Percentiles rank a stretch among this genome's conserved stretches.
Evolutionary conservation across 2,888 invertebrate genomes (phyloP).

Genomic region (Hypomecis atomaria): DNA sequence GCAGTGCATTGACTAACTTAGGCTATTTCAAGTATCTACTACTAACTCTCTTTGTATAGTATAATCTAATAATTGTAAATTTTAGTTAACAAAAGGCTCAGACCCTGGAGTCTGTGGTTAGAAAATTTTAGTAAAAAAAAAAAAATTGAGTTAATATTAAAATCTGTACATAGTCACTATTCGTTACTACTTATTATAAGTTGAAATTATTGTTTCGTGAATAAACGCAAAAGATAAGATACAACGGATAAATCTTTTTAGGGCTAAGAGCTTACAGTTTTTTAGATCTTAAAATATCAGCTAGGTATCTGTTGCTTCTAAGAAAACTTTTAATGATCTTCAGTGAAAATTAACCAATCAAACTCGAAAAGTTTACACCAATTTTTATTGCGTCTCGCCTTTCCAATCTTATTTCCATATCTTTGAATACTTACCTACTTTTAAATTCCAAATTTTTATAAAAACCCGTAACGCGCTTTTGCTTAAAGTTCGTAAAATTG

Average conservation of each 20-base stretch:
- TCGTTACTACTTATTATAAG: too few species aligned
- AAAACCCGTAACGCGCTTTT: slow-evolving; percentile 14
- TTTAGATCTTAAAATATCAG: slow-evolving; percentile 7
- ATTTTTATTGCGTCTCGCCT: slow-evolving; percentile 42
- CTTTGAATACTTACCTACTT: slow-evolving; percentile 38
- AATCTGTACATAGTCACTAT: too few species aligned
- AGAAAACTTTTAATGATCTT: slow-evolving; percentile 52
- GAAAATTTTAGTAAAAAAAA: too few species aligned
- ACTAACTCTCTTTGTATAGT: too few species aligned
- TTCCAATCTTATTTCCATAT: slow-evolving; percentile 49
- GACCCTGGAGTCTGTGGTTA: too few species aligned
- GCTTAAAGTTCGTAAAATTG: slow-evolving; percentile 9
- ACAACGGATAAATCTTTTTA: neutral
- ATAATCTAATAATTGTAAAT: too few species aligned
- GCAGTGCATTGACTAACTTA: too few species aligned
- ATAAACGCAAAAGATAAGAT: too few species aligned
- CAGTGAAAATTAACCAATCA: slow-evolving; percentile 51
- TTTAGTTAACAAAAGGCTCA: too few species aligned
- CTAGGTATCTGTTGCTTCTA: slow-evolving; percentile 40
- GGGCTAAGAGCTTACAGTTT: neutral
- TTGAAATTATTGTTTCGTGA: too few species aligned
- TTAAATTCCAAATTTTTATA: slow-evolving; percentile 27
- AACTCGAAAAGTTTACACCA: slow-evolving; percentile 43
- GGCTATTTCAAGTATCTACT: too few species aligned
- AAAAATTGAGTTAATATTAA: too few species aligned